These are phyloP conservation scores for Crenuchus spilurus DNA, from an alignment of 2,797 vertebrate genomes.

Conservation along the genomic window DNA sequence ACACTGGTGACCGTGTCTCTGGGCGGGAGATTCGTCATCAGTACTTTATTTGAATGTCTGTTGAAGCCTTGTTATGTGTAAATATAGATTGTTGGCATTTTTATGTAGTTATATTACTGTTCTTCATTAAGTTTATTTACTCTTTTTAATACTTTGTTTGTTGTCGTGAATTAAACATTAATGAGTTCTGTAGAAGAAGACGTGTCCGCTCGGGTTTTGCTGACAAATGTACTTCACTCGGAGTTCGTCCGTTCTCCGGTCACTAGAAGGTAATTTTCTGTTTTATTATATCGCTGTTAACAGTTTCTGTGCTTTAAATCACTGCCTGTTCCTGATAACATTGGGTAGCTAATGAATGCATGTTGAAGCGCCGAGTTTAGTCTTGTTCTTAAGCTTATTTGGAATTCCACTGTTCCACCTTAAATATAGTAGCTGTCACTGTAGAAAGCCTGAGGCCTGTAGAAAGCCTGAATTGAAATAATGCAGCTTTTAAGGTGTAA, in stretches of 20 bases:
- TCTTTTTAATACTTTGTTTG: not conserved
- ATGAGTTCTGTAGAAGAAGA: slow-evolving; percentile 47
- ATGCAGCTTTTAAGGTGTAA: too few relatives aligned
- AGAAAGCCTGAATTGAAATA: too few relatives aligned
- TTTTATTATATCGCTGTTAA: not conserved
- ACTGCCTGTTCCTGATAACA: too few relatives aligned
- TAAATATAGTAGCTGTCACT: too few relatives aligned
- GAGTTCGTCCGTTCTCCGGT: slow-evolving; percentile 45
- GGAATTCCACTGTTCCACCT: too few relatives aligned
- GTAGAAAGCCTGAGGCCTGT: too few relatives aligned
- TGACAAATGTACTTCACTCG: slow-evolving; percentile 44
- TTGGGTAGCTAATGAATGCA: too few relatives aligned
- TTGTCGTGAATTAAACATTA: too few relatives aligned
- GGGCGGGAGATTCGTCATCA: slow-evolving; percentile 38
- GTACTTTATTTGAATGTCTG: slow-evolving; percentile 8
- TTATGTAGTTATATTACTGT: not conserved
- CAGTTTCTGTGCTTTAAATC: not conserved
- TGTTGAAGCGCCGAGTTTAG: too few relatives aligned
- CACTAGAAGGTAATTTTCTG: slow-evolving; percentile 41
- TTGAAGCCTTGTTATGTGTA: not conserved
- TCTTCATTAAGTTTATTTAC: not conserved
- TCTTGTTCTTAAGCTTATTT: too few relatives aligned
- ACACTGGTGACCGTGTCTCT: not conserved
- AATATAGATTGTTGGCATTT: too few relatives aligned
- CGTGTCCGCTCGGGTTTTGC: slow-evolving; percentile 47